These are phyloP conservation scores for Corbicula japonica DNA, from an alignment of 2,888 invertebrate species.

Conservation along the genomic window DNA sequence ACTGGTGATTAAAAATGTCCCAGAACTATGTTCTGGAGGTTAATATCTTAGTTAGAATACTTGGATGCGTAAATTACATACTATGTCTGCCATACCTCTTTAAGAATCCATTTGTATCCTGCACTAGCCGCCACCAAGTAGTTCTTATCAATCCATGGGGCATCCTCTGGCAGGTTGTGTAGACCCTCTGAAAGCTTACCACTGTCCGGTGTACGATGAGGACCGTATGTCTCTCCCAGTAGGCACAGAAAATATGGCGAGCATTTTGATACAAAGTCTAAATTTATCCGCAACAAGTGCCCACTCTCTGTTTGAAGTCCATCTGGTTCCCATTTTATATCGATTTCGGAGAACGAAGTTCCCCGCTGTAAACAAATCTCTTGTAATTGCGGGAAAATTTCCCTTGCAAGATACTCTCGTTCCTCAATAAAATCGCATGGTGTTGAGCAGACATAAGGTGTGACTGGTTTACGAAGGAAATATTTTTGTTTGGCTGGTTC, in stretches of 20 bases:
- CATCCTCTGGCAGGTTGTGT: slow-evolving; percentile 62
- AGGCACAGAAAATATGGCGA: slow-evolving; percentile 84
- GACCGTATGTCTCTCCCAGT: slow-evolving; percentile 84
- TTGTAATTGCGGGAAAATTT: slow-evolving; percentile 81
- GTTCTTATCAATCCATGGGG: slow-evolving; percentile 81
- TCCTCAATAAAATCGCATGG: slow-evolving; percentile 78
- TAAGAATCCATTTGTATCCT: slow-evolving; percentile 83
- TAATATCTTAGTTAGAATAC: too few species aligned
- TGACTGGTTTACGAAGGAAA: slow-evolving; percentile 75
- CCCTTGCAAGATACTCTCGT: slow-evolving; percentile 70
- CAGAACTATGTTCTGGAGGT: too few species aligned
- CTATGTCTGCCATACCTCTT: too few species aligned
- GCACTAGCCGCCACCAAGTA: slow-evolving; percentile 79
- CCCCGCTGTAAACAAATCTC: slow-evolving; percentile 78
- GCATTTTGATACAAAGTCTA: slow-evolving; percentile 79
- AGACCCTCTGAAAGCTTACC: slow-evolving; percentile 66
- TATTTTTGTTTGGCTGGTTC: slow-evolving; percentile 65
- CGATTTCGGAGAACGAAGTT: slow-evolving; percentile 80
- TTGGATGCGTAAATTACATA: too few species aligned
- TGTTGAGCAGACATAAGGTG: slow-evolving; percentile 80
- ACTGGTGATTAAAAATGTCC: too few species aligned
- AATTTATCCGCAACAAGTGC: slow-evolving; percentile 73
- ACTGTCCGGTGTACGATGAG: slow-evolving; percentile 71
- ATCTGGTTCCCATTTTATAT: slow-evolving; percentile 80
- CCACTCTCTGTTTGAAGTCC: slow-evolving; percentile 73